phyloP scores from a whole-genome alignment of 92 coral and sea anemone genomes.

The Bergia sp. region DNA sequence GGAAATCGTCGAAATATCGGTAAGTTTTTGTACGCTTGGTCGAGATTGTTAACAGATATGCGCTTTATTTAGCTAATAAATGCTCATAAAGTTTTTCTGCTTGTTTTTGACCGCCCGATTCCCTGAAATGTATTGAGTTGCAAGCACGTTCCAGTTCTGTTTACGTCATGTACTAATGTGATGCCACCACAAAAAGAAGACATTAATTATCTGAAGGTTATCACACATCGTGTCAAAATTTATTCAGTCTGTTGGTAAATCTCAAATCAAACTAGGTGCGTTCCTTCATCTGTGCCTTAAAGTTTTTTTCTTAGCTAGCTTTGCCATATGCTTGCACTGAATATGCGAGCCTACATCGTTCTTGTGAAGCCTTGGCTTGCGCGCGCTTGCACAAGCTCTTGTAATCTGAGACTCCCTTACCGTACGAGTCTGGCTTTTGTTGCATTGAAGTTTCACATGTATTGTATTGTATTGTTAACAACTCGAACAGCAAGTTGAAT shows the following conservation, averaged over 20 bases:
- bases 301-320: neutral
- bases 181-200: neutral
- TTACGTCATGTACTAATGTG: neutral
- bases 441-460: too few relatives aligned
- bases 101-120: neutral
- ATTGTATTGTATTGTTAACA: too few relatives aligned
- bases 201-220: too few relatives aligned
- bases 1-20: conserved; percentile 36
- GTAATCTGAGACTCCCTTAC: too few relatives aligned
- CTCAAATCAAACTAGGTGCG: neutral
- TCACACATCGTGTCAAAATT: too few relatives aligned
- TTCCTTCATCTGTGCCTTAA: neutral
- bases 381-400: neutral
- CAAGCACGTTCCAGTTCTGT: neutral
- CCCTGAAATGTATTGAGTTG: neutral
- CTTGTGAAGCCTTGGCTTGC: neutral
- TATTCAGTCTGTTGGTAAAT: neutral
- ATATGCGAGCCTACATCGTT: neutral
- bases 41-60: neutral
- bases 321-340: neutral
- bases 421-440: too few relatives aligned
- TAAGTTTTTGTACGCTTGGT: neutral
- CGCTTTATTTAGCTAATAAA: neutral
- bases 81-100: neutral
- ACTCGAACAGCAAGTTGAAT: too few relatives aligned